Evolutionary conservation across 1,140 invertebrate species (phyloP), one percentile per base, ranked within the genome.

Genomic region (Trichonephila clavata): DNA sequence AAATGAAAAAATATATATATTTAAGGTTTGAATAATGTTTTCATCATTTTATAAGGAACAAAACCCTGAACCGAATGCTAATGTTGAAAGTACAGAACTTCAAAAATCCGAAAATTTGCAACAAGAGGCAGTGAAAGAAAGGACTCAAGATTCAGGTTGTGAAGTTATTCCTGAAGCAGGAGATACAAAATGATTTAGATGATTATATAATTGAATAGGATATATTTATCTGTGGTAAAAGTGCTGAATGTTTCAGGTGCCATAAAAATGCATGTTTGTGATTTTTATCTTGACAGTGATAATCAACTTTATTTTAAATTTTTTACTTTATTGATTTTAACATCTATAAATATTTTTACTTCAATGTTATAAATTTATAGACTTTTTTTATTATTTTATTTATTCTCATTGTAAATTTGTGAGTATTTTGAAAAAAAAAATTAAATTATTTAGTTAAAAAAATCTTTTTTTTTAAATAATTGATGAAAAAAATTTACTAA

Each of bases 81-180:
- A 60, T 43, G 14, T 81, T 50, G 87, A 89, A 71, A 24, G 16
- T 21, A 13, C 60, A 2, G 87, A 59, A 39, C 20, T 39, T 39
- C 50, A 80, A 61, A 2, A 90, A n/a, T 39, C 57, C 4, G 89
- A 61, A 90, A 20, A 77, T 57, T 2, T 27, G 57, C 21, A n/a
- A 6, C 24, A 59, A 80, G 88, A 18, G 39, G 10, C 57, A 14
- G 32, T 24, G 4, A 83, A n/a, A 21, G 89, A 90, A 39, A 90
- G 43, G 32, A 32, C n/a, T 60, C 39, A 80, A 60, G 65, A 59
- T 39, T 27, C 65, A 24, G 86, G 71, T 71, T 7, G 20, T 50
- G n/a, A 20, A 21, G 77, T 60, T 81, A 90, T 80, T 63, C 77
- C 77, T 81, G 89, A 90, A 81, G 59, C 27, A n/a, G 77, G 57